Evolutionary conservation across 23 tunicate species (phyloP).

Genomic region (Trididemnum miniatum): DNA sequence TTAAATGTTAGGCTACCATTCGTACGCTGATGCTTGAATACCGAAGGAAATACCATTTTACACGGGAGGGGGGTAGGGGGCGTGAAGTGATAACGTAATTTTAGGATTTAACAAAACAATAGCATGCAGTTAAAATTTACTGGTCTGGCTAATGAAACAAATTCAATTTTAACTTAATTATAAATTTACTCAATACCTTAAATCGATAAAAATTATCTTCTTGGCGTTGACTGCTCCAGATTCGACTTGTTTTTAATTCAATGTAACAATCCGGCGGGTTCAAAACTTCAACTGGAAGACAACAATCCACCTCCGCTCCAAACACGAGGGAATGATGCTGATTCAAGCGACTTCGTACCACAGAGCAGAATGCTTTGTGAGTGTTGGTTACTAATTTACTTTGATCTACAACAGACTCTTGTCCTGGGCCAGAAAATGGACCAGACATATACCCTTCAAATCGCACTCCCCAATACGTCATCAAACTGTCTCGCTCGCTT

Average conservation of each 20-base stretch:
- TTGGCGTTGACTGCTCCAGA: slow-evolving; percentile 43
- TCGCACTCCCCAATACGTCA: slow-evolving; percentile 87
- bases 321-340: slow-evolving; percentile 50
- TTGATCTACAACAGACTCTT: slow-evolving; percentile 8
- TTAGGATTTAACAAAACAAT: no score
- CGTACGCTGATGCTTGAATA: no score
- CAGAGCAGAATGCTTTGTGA: slow-evolving; percentile 71
- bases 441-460: slow-evolving; percentile 91
- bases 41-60: no score
- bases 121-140: no score
- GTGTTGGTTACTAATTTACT: slow-evolving; percentile 43
- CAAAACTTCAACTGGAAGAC: slow-evolving; percentile 40
- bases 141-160: neutral
- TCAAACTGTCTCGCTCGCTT: slow-evolving; percentile 48
- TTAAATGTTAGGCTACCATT: no score
- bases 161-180: neutral
- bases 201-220: slow-evolving; percentile 79
- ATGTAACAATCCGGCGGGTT: slow-evolving; percentile 78
- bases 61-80: no score
- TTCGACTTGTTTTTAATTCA: slow-evolving; percentile 80
- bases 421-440: slow-evolving; percentile 32
- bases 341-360: slow-evolving; percentile 50
- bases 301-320: slow-evolving; percentile 92
- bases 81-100: no score
- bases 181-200: slow-evolving; percentile 23